Conservation (phyloP, 2,113 vertebrate genomes). For the Barbus barbus region DNA sequence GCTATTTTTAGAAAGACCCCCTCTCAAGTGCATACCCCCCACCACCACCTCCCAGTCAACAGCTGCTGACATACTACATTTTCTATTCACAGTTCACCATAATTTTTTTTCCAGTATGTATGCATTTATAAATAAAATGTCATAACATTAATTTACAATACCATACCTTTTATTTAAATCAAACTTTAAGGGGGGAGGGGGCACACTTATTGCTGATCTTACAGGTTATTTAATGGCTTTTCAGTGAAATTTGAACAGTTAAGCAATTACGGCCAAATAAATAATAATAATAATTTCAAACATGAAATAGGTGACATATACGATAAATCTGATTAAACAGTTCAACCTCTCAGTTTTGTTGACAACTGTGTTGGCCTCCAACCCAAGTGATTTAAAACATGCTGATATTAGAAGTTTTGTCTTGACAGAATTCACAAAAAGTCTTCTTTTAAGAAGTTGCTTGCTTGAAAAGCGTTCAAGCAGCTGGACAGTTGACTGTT, state of each 20-base stretch:
- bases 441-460: background rate
- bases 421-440: background rate
- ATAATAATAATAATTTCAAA: background rate
- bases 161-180: background rate
- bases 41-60: background rate
- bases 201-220: no score
- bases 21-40: background rate
- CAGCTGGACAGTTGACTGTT: background rate
- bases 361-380: background rate
- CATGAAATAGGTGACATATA: background rate
- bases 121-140: background rate
- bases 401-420: background rate
- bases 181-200: no score
- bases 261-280: background rate
- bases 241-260: background rate
- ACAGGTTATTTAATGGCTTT: background rate
- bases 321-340: background rate
- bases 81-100: background rate
- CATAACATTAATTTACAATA: background rate
- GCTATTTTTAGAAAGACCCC: constrained; percentile 50
- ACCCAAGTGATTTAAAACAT: background rate
- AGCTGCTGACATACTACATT: constrained; percentile 21
- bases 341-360: background rate
- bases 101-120: background rate
- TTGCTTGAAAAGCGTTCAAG: no score